A percentile compares a stretch with the other conserved stretches of the same genome.
Conservation (phyloP, 2,797 vertebrate genomes). For the Clarias pachynema region DNA sequence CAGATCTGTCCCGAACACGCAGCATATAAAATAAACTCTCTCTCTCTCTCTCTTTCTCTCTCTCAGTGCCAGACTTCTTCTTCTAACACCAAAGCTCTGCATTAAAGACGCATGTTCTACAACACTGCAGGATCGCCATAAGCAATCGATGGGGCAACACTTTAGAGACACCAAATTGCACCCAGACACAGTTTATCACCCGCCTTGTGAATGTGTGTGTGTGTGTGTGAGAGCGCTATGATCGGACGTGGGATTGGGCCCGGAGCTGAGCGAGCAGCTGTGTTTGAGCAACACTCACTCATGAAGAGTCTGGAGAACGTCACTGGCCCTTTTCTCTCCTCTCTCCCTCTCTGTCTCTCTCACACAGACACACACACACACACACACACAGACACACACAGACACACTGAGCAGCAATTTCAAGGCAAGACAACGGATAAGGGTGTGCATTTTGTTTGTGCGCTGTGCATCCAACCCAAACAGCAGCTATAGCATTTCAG, state of each 20-base stretch:
- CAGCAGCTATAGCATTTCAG: constrained; percentile 48
- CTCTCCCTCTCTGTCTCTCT: not conserved
- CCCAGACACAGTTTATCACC: constrained; percentile 27
- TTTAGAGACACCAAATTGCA: constrained; percentile 12
- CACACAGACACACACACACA: no score
- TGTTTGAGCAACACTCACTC: constrained; percentile 43
- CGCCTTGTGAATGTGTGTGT: not conserved
- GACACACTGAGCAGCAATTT: not conserved
- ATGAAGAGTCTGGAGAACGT: not conserved
- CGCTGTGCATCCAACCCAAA: constrained; percentile 37
- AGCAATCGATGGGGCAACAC: not conserved
- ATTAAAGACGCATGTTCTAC: not conserved
- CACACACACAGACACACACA: not conserved
- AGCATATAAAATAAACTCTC: not conserved
- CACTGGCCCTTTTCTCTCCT: not conserved
- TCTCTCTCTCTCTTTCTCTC: not conserved
- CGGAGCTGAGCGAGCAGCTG: constrained; percentile 51
- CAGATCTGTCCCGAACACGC: not conserved
- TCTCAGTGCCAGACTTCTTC: constrained; percentile 14
- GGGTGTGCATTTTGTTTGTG: constrained; percentile 43
- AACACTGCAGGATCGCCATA: not conserved
- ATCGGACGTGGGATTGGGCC: not conserved
- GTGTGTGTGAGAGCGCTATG: not conserved
- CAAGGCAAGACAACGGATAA: not conserved
- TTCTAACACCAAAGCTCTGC: constrained; percentile 32